These are phyloP conservation scores for Morpho deidamia DNA, from an alignment of 2,888 invertebrate species.

Conservation along the genomic window DNA sequence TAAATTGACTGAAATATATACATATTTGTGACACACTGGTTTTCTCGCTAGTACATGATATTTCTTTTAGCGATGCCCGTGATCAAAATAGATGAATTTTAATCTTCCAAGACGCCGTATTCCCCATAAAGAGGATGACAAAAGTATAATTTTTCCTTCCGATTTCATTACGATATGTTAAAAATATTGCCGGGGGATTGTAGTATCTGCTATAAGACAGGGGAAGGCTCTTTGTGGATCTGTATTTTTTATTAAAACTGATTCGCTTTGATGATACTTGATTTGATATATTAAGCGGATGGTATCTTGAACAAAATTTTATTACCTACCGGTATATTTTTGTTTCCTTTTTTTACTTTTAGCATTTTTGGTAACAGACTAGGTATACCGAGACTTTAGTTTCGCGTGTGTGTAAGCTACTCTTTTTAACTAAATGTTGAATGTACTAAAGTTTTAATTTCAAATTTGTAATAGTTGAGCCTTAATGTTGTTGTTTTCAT, in stretches of 20 bases:
- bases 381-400: no score
- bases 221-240: conserved; percentile 1
- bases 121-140: conserved; percentile 15
- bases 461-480: no score
- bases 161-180: conserved; percentile 64
- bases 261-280: conserved; percentile 19
- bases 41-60: no score
- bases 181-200: conserved; percentile 18
- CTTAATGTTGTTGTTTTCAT: no score
- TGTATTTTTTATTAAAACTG: conserved; percentile 13
- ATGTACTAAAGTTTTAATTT: no score
- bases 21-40: no score
- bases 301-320: background rate
- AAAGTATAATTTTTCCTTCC: conserved; percentile 23
- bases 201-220: background rate
- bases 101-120: conserved; percentile 3
- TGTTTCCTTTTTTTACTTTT: no score
- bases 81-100: background rate
- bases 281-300: conserved; percentile 14
- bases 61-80: no score
- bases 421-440: no score
- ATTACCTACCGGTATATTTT: background rate
- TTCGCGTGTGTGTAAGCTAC: no score
- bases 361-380: no score
- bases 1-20: no score